Base-by-base conservation (phyloP, 2,113 vertebrate species). In the Gasterosteus aculeatus region DNA sequence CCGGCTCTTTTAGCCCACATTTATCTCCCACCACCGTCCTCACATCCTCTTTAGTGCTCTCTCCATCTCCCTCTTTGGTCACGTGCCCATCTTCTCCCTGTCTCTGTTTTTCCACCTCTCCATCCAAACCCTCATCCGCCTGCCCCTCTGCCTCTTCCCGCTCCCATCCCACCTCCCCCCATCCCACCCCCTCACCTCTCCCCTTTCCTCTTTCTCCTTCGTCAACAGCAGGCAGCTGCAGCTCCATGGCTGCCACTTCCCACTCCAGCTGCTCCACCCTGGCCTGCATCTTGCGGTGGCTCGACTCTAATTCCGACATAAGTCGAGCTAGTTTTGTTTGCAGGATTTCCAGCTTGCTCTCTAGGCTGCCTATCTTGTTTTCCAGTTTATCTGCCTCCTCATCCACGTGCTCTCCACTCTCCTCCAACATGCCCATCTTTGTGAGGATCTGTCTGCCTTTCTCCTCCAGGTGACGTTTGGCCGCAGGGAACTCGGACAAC, bases 401-500 rank as follows among this genome's bases (percentile, higher is more conserved):
- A 0, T 74, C 77, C 0, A 88, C 93, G 0, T 65, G 91, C 0
- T 88, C 94, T 19, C 91, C 91, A 0, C 67, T 86, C 14, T 92
- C 79, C 0, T 97, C 93, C 81, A 99, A 72, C 89, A 94, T 96
- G 42, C 95, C 95, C 95, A 96, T 95, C 85, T 94, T 95, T 58
- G 93, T 95, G 71, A 99, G 94, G 78, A 99, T 98, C 87, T 97
- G 95, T 0, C 95, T 89, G 68, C 98, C 97, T 80, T 96, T 98
- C 85, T 96, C 96, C 79, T 98, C 96, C 93, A 98, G 93, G 51
- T 93, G 76, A 0, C 87, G 61, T 26, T 96, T 95, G 83, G 97
- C 96, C 0, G 90, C 80, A 3, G 98, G 97, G 80, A 96, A 99
- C 91, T 98, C 96, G 0, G 90, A 93, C 54, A 99, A 91, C 41